These are phyloP conservation scores for Naso thynnoides DNA, from an alignment of 2,797 vertebrate genomes.

Conservation along the genomic window DNA sequence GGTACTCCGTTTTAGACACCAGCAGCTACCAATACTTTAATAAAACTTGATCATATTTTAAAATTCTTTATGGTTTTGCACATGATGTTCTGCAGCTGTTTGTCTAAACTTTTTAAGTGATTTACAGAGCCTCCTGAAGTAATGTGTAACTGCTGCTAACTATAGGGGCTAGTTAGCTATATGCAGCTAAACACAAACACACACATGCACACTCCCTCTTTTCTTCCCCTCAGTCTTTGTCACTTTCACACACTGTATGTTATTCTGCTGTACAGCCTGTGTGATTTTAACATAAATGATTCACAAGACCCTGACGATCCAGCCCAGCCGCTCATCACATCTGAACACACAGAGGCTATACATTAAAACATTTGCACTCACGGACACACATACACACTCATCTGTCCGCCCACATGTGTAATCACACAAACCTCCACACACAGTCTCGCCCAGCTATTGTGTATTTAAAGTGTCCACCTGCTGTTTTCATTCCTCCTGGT, in stretches of 20 bases:
- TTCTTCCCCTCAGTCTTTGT: background rate
- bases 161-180: too few species aligned
- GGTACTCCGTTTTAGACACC: too few species aligned
- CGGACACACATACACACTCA: background rate
- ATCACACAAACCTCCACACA: slow-evolving; percentile 32
- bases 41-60: too few species aligned
- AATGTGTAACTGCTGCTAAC: too few species aligned
- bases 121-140: too few species aligned
- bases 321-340: slow-evolving; percentile 32
- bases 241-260: slow-evolving; percentile 10
- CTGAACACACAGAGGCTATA: slow-evolving; percentile 15
- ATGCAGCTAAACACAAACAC: background rate
- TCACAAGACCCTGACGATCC: slow-evolving; percentile 34
- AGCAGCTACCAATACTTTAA: too few species aligned
- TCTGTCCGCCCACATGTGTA: slow-evolving; percentile 5
- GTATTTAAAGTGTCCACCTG: slow-evolving; percentile 69
- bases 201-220: background rate
- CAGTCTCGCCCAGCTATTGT: slow-evolving; percentile 36
- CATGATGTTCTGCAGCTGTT: too few species aligned
- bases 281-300: slow-evolving; percentile 42
- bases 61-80: too few species aligned
- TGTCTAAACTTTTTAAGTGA: too few species aligned
- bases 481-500: slow-evolving; percentile 54
- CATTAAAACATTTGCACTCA: slow-evolving; percentile 4
- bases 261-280: slow-evolving; percentile 6